Evolutionary conservation across 1,140 invertebrate species (phyloP).

Genomic region (Schlechtendalia chinensis): DNA sequence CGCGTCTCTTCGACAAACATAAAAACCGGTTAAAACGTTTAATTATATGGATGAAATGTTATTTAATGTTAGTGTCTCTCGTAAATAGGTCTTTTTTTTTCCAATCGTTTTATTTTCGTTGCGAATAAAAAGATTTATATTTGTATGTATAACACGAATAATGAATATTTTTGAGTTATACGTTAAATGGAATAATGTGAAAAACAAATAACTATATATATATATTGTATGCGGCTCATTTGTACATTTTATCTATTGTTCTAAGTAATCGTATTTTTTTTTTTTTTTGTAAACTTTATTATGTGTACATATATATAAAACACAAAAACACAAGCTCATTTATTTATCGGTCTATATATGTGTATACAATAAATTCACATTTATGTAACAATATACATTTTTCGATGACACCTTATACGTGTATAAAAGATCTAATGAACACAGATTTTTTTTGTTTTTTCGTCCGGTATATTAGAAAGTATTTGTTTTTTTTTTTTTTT

Average conservation of each 20-base stretch:
- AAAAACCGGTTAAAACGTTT: background rate
- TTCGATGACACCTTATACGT: background rate
- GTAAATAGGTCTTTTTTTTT: slow-evolving; percentile 24
- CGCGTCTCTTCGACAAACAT: background rate
- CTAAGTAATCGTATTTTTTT: background rate
- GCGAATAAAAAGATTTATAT: slow-evolving; percentile 9
- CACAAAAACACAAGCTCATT: slow-evolving; percentile 44
- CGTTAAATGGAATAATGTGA: background rate
- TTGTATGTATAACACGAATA: no score
- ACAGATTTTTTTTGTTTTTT: slow-evolving; percentile 35
- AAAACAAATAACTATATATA: background rate
- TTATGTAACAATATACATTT: slow-evolving; percentile 15
- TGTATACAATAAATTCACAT: background rate
- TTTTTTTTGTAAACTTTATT: slow-evolving; percentile 16
- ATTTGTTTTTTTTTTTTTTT: slow-evolving; percentile 25
- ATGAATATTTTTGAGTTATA: background rate
- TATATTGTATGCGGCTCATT: slow-evolving; percentile 23
- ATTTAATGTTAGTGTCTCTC: slow-evolving; percentile 34
- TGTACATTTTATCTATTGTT: slow-evolving; percentile 19
- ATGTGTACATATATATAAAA: slow-evolving; percentile 25
- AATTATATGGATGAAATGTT: slow-evolving; percentile 13
- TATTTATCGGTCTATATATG: slow-evolving; percentile 1
- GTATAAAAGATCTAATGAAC: background rate
- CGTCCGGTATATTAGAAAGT: slow-evolving; percentile 22
- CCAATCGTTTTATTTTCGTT: slow-evolving; percentile 27